Evolutionary conservation across 2,888 invertebrate species (phyloP), one percentile per base, ranked within the genome.

Genomic region (Ditula angustiorana): DNA sequence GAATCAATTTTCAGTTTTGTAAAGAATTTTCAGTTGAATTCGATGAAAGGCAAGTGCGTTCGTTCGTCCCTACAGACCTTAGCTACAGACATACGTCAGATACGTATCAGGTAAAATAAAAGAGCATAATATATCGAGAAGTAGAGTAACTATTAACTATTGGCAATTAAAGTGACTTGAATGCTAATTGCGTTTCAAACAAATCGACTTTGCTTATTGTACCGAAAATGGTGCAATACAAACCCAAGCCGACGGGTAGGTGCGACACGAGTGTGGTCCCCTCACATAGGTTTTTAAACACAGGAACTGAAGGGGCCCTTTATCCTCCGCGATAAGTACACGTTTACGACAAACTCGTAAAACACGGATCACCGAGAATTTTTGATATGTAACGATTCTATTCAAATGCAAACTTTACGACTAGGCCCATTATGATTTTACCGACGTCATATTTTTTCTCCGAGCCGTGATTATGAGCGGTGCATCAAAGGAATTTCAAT

Each of bases 311-410:
- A 81, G 85, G 86, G 82, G 71, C 81, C 81, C 82, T 81, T 87
- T 85, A 87, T 86, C 86, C 87, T 84, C 82, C 76, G n/a, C 80
- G 84, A 85, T 90, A 90, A 92, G 90, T 88, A 91, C 87, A 86
- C 87, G 85, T 92, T 92, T 92, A 92, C 90, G 92, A 91, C 86
- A 76, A 80, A 81, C 88, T 90, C 92, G 90, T 92, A 92, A 92
- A 92, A 87, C 85, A 91, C 90, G 92, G 92, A 91, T 92, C 91
- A 90, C 85, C 91, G 92, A 90, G 89, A 90, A 90, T 92, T 92
- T 92, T 92, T 92, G 92, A 92, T 92, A 92, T 91, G 92, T 92
- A 87, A 92, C 91, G 87, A 86, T 90, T 84, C 90, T 91, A 92
- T 92, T 92, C 92, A 92, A 92, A 92, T 90, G 86, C 74, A 73